These are phyloP conservation scores for Scotopteryx bipunctaria DNA, from an alignment of 2,888 invertebrate species.

Conservation along the genomic window DNA sequence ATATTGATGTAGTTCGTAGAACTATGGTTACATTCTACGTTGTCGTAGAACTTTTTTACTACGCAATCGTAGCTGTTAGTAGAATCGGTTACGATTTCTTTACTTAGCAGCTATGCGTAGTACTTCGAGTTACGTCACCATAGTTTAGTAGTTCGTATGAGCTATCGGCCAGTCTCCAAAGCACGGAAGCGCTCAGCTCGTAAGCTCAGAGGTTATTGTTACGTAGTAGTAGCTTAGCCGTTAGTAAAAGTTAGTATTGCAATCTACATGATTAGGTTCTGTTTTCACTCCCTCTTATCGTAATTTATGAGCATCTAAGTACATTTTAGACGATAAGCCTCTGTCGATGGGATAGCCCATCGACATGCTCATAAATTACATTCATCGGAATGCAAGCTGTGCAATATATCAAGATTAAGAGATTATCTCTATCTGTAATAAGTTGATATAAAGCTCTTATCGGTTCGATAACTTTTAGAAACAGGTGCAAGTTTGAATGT, in stretches of 20 bases:
- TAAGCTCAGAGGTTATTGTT: no score
- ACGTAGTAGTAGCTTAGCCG: no score
- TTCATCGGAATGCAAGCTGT: slow-evolving; percentile 47
- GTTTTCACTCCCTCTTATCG: slow-evolving; percentile 4
- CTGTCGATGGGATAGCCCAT: slow-evolving; percentile 40
- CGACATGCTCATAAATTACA: no score
- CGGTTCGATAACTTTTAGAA: slow-evolving; percentile 23
- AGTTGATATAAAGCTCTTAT: slow-evolving; percentile 46
- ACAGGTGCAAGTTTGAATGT: slow-evolving; percentile 10
- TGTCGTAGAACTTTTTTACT: background rate
- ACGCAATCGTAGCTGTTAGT: background rate
- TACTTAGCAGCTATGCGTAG: no score
- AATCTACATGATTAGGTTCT: background rate
- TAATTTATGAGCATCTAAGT: slow-evolving; percentile 39
- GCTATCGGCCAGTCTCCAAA: no score
- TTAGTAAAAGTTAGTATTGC: no score
- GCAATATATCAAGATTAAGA: slow-evolving; percentile 58
- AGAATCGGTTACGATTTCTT: no score
- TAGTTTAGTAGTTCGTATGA: no score
- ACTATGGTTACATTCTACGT: background rate
- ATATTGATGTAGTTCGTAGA: background rate
- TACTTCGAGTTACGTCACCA: no score
- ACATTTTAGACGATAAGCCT: slow-evolving; percentile 45
- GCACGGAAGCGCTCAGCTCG: no score
- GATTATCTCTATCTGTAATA: slow-evolving; percentile 49